Percentiles rank a stretch among this genome's conserved stretches.
Evolutionary conservation across 2,797 vertebrate species (phyloP).

Genomic region (Microctenopoma stevenorrisi): DNA sequence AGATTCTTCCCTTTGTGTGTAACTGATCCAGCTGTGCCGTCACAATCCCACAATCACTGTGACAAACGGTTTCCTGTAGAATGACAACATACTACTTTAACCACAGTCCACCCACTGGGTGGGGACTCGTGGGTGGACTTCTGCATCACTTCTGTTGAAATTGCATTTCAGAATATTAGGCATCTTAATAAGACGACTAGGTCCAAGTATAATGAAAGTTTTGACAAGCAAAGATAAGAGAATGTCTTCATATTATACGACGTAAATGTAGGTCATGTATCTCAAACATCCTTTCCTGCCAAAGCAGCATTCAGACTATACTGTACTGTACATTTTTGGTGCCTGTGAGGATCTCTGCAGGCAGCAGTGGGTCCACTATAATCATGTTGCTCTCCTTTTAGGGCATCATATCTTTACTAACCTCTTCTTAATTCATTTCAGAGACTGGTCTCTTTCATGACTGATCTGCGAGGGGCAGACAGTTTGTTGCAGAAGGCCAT

Average conservation of each 20-base stretch:
- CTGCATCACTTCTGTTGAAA: too few species aligned
- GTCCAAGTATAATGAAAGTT: too few species aligned
- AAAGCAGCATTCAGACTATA: too few species aligned
- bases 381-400: not conserved
- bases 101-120: not conserved
- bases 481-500: slow-evolving; percentile 87
- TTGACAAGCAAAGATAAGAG: too few species aligned
- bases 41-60: not conserved
- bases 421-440: slow-evolving; percentile 60
- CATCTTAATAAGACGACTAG: too few species aligned
- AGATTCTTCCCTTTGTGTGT: slow-evolving; percentile 21
- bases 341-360: too few species aligned
- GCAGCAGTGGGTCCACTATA: not conserved
- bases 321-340: too few species aligned
- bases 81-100: not conserved
- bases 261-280: too few species aligned
- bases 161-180: too few species aligned
- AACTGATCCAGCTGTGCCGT: not conserved
- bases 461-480: slow-evolving; percentile 83
- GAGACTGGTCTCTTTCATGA: slow-evolving; percentile 89
- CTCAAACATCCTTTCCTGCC: too few species aligned
- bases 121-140: not conserved
- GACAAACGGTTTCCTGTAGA: slow-evolving; percentile 10
- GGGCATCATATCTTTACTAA: not conserved
- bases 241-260: too few species aligned